Percentiles rank a stretch among this genome's conserved stretches.
phyloP scores from a whole-genome alignment of 2,888 invertebrate species.

The Linyphia triangularis region DNA sequence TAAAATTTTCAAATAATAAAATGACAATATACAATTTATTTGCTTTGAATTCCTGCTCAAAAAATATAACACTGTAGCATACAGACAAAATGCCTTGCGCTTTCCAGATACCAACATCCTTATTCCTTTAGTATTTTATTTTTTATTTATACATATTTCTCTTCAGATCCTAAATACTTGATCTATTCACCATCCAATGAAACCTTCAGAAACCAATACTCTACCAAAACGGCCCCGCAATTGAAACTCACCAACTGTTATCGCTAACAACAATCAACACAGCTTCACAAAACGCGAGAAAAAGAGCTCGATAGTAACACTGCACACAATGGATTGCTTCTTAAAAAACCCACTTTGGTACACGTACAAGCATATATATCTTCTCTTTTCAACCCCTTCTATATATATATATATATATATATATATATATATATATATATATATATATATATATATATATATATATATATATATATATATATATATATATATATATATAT shows the following conservation, averaged over 20 bases:
- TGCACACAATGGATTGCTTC: background rate
- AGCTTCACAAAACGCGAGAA: background rate
- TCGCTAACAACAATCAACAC: background rate
- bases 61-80: too few species aligned
- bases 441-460: too few species aligned
- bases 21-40: too few species aligned
- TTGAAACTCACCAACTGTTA: constrained; percentile 40
- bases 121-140: background rate
- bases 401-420: too few species aligned
- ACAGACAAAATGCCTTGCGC: too few species aligned
- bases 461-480: too few species aligned
- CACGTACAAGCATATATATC: background rate
- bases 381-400: background rate
- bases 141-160: background rate
- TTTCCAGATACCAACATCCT: background rate
- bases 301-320: background rate
- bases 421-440: too few species aligned
- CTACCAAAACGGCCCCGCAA: constrained; percentile 25
- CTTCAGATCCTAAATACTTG: constrained; percentile 1
- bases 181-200: background rate
- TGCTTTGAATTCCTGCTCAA: too few species aligned
- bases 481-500: too few species aligned
- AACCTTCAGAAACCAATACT: background rate
- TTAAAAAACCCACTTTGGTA: background rate
- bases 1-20: too few species aligned